Evolutionary conservation across 2,113 vertebrate genomes (phyloP).

Genomic region (Coptodon rendalli): DNA sequence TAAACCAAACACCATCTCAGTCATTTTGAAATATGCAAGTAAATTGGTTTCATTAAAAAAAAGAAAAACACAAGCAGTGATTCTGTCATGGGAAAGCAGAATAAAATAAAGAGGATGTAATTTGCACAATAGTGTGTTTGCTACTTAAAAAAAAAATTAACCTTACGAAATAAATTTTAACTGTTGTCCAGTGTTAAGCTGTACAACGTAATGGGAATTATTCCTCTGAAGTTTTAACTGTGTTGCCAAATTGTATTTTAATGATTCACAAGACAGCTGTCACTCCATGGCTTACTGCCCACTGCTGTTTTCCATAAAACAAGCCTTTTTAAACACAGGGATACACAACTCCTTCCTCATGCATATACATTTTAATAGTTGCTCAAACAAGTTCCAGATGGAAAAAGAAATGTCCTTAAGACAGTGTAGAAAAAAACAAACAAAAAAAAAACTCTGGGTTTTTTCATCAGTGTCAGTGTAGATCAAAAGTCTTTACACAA

Average conservation of each 20-base stretch:
- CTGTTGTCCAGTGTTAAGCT: neutral
- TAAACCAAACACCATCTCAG: neutral
- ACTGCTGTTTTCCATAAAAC: conserved; percentile 37
- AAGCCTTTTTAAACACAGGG: conserved; percentile 35
- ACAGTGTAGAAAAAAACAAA: neutral
- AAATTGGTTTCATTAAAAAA: neutral
- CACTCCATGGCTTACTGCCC: conserved; percentile 53
- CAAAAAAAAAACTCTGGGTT: neutral
- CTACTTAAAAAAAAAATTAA: neutral
- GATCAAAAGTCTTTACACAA: neutral
- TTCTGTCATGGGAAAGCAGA: neutral
- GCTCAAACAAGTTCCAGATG: conserved; percentile 21
- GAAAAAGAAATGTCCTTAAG: neutral
- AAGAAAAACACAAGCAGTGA: neutral
- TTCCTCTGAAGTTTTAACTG: conserved; percentile 28
- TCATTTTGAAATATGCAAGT: neutral
- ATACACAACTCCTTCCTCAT: conserved; percentile 29
- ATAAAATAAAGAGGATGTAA: neutral
- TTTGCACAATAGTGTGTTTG: neutral
- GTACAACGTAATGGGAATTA: neutral
- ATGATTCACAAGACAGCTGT: conserved; percentile 59
- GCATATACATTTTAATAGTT: conserved; percentile 37
- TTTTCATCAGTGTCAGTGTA: neutral
- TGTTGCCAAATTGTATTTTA: conserved; percentile 35
- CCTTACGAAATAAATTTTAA: neutral